Conservation (phyloP, 2,113 vertebrate species). For the Zosterops hypoxanthus region DNA sequence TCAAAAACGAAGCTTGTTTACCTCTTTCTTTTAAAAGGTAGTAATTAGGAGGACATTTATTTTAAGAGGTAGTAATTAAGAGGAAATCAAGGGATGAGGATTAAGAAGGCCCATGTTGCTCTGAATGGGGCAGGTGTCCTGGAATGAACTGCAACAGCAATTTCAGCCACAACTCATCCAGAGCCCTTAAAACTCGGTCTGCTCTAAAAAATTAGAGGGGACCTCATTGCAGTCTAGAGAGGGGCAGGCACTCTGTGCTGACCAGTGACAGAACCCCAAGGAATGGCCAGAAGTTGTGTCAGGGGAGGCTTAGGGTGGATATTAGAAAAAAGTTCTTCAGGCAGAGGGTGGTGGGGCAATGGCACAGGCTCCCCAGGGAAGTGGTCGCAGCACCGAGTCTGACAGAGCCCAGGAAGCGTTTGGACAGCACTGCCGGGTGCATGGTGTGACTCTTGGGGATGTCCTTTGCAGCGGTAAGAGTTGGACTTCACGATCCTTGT, state of each 20-base stretch:
- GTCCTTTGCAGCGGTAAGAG: too few relatives aligned
- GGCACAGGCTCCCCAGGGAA: not conserved
- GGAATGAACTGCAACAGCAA: not conserved
- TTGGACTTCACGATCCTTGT: not conserved
- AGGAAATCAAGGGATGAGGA: not conserved
- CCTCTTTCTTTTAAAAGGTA: not conserved
- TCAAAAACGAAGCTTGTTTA: not conserved
- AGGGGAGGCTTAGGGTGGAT: too few relatives aligned
- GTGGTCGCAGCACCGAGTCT: not conserved
- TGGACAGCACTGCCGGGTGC: rapidly evolving
- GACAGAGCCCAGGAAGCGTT: rapidly evolving
- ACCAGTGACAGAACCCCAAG: not conserved
- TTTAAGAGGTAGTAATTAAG: not conserved
- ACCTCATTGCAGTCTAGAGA: not conserved
- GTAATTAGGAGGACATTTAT: not conserved
- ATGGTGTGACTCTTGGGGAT: not conserved
- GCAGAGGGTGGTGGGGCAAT: rapidly evolving
- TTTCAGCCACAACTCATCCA: not conserved
- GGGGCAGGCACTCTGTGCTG: too few relatives aligned
- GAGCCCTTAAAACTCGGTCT: not conserved
- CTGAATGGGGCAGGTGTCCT: not conserved
- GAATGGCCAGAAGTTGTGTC: not conserved
- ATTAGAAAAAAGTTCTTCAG: not conserved
- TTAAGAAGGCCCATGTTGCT: rapidly evolving
- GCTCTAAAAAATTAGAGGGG: not conserved